phyloP scores from a whole-genome alignment of 1,140 invertebrate genomes.

The Macrotrachela quadricornifera region DNA sequence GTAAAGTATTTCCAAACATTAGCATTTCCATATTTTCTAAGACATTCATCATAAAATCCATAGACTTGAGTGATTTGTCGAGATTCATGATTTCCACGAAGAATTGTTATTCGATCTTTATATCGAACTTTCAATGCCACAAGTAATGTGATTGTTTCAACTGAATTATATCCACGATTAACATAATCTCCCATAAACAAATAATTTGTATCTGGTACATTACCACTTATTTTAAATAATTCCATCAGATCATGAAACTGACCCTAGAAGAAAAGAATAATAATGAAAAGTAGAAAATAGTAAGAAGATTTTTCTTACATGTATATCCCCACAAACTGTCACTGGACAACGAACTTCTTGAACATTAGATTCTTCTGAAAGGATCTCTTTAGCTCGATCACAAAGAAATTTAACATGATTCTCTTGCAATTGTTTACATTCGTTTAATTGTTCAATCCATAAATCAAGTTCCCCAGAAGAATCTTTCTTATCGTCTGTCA shows the following conservation, averaged over 20 bases:
- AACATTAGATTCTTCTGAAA: slow-evolving; percentile 94
- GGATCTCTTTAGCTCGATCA: slow-evolving; percentile 98
- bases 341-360: slow-evolving; percentile 99
- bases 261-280: too few relatives aligned
- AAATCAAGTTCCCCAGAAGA: too few relatives aligned
- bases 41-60: slow-evolving; percentile 95
- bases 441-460: slow-evolving; percentile 98
- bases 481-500: too few relatives aligned
- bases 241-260: slow-evolving; percentile 99
- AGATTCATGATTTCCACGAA: slow-evolving; percentile 94
- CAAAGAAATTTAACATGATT: slow-evolving; percentile 97
- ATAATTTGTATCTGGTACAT: slow-evolving; percentile 97
- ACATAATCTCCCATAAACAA: slow-evolving; percentile 99
- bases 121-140: slow-evolving; percentile 93
- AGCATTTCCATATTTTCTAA: slow-evolving; percentile 96
- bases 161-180: slow-evolving; percentile 96
- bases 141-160: slow-evolving; percentile 90
- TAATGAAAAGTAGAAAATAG: too few relatives aligned
- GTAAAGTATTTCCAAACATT: slow-evolving; percentile 99
- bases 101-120: slow-evolving; percentile 93
- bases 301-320: too few relatives aligned
- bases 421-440: slow-evolving; percentile 98
- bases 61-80: slow-evolving; percentile 97
- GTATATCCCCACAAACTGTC: slow-evolving; percentile 95
- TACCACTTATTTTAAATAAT: slow-evolving; percentile 91